Evolutionary conservation across 1,140 invertebrate genomes (phyloP).

Genomic region (Diorhabda carinulata): DNA sequence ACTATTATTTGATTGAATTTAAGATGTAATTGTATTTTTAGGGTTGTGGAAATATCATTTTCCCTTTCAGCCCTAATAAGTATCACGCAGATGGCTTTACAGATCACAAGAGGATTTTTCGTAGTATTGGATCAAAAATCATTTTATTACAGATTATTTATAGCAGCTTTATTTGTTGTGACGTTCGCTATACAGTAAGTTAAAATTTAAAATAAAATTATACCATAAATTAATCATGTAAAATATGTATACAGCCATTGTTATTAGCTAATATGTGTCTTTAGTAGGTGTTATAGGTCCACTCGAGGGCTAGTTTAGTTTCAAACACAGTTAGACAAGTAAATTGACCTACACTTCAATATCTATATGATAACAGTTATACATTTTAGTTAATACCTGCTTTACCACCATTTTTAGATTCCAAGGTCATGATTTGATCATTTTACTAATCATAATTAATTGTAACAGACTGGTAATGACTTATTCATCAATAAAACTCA

Average conservation of each 20-base stretch:
- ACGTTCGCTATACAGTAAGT: slow-evolving; percentile 23
- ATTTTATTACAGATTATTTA: slow-evolving; percentile 11
- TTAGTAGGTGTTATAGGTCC: not conserved
- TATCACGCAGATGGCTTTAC: slow-evolving; percentile 18
- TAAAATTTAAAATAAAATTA: not conserved
- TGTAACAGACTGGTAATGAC: too few species aligned
- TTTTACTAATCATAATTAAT: too few species aligned
- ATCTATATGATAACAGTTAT: not conserved
- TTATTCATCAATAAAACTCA: too few species aligned
- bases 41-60: slow-evolving; percentile 23
- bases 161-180: slow-evolving; percentile 1
- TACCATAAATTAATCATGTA: not conserved
- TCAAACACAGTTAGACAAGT: not conserved
- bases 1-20: too few species aligned
- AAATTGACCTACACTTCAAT: not conserved
- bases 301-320: not conserved
- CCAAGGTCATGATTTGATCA: too few species aligned
- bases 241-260: not conserved
- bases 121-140: slow-evolving; percentile 9
- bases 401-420: too few species aligned
- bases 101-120: slow-evolving; percentile 17
- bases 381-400: too few species aligned
- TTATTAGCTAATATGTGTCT: not conserved
- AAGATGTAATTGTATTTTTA: slow-evolving; percentile 17
- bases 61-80: slow-evolving; percentile 22